A percentile compares a stretch with the other conserved stretches of the same genome.
phyloP scores from a whole-genome alignment of 2,113 vertebrate genomes.

The Ibidorhyncha struthersii region DNA sequence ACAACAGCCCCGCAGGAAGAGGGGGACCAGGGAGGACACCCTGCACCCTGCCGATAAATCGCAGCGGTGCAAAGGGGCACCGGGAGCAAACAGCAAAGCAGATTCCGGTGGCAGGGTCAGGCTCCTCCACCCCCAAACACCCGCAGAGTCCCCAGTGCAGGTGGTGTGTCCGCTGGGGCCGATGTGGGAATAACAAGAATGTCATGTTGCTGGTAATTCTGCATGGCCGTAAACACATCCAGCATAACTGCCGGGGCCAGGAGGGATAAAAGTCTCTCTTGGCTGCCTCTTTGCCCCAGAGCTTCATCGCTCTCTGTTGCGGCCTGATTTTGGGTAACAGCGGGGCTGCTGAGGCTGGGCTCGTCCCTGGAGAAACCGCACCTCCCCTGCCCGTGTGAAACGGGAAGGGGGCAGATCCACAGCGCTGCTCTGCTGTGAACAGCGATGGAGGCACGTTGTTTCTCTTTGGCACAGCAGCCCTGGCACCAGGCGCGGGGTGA shows the following conservation, averaged over 20 bases:
- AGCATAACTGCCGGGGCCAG: neutral
- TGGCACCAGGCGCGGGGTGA: neutral
- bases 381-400: too few relatives aligned
- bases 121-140: neutral
- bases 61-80: rapidly evolving
- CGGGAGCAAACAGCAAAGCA: rapidly evolving
- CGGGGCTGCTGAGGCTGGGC: neutral
- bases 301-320: rapidly evolving
- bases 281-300: neutral
- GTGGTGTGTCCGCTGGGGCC: neutral
- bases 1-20: rapidly evolving
- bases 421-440: neutral
- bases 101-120: rapidly evolving
- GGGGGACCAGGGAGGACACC: neutral
- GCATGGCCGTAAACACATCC: rapidly evolving
- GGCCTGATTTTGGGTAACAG: neutral
- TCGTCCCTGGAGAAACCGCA: rapidly evolving
- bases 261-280: neutral
- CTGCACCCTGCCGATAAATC: rapidly evolving
- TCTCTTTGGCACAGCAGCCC: neutral
- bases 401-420: neutral
- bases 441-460: neutral
- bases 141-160: neutral
- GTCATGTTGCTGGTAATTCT: rapidly evolving
- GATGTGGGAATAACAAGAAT: neutral